Evolutionary conservation across 2,797 vertebrate genomes (phyloP).

Genomic region (Sebastes taczanowskii): DNA sequence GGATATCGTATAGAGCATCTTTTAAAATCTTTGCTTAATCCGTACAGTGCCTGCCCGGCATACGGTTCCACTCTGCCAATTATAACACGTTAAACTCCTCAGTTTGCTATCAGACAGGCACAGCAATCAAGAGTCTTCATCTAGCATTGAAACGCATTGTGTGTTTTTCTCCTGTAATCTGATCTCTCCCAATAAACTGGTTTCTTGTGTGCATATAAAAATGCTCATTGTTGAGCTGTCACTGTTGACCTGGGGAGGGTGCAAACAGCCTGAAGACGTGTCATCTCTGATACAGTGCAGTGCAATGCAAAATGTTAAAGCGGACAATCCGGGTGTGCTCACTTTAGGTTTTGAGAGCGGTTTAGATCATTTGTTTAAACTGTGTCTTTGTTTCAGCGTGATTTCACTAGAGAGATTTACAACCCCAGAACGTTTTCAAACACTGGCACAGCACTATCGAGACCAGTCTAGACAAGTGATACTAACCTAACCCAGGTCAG

Average conservation of each 20-base stretch:
- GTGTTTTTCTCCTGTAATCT: too few species aligned
- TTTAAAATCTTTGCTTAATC: too few species aligned
- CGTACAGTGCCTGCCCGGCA: too few species aligned
- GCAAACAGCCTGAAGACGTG: background rate
- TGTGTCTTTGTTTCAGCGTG: background rate
- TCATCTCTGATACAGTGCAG: background rate
- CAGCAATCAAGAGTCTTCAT: too few species aligned
- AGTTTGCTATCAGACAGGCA: too few species aligned
- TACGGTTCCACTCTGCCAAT: accelerated
- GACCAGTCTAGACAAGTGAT: background rate
- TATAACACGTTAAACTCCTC: too few species aligned
- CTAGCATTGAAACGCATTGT: too few species aligned
- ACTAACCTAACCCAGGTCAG: background rate
- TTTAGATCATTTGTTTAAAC: background rate
- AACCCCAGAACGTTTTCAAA: too few species aligned
- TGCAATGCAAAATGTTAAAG: background rate
- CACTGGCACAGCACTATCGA: background rate
- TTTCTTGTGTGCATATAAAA: background rate
- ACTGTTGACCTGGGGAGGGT: background rate
- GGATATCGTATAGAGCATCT: too few species aligned
- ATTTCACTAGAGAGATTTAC: background rate
- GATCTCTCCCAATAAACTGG: background rate
- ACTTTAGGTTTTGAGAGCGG: background rate
- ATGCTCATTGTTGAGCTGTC: background rate
- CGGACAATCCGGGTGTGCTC: background rate